Conservation (phyloP, 2,888 invertebrate genomes). For the Ochropacha duplaris region DNA sequence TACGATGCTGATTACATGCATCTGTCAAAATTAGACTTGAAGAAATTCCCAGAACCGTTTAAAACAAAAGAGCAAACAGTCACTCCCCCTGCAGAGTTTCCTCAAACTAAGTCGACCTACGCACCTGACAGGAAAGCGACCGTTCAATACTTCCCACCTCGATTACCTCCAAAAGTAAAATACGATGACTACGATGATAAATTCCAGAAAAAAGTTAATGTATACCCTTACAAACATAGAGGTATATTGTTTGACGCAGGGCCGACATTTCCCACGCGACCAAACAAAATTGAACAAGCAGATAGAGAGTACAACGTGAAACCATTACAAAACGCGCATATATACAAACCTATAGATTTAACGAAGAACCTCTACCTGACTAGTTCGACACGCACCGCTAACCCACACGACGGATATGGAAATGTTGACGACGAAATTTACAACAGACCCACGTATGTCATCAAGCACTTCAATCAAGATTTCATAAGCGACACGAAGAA, state of each 20-base stretch:
- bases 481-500: slow-evolving; percentile 53
- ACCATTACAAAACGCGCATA: slow-evolving; percentile 6
- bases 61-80: slow-evolving; percentile 17
- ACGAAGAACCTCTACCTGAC: slow-evolving; percentile 40
- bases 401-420: slow-evolving; percentile 26
- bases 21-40: slow-evolving; percentile 62
- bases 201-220: slow-evolving; percentile 50
- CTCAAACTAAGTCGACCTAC: slow-evolving; percentile 27
- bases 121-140: slow-evolving; percentile 60
- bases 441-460: slow-evolving; percentile 58
- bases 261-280: slow-evolving; percentile 12
- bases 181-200: slow-evolving; percentile 46
- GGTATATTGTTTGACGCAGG: slow-evolving; percentile 18
- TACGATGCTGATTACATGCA: slow-evolving; percentile 63
- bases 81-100: slow-evolving; percentile 25
- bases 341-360: slow-evolving; percentile 21
- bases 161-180: slow-evolving; percentile 40
- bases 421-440: slow-evolving; percentile 38
- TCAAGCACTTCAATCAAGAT: slow-evolving; percentile 61
- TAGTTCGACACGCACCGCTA: slow-evolving; percentile 27
- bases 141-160: slow-evolving; percentile 71
- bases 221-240: slow-evolving; percentile 33
- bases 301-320: slow-evolving; percentile 2
- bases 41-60: slow-evolving; percentile 47
- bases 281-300: neutral